Conservation (phyloP, 2,113 vertebrate species). For the Choloepus hoffmanni region DNA sequence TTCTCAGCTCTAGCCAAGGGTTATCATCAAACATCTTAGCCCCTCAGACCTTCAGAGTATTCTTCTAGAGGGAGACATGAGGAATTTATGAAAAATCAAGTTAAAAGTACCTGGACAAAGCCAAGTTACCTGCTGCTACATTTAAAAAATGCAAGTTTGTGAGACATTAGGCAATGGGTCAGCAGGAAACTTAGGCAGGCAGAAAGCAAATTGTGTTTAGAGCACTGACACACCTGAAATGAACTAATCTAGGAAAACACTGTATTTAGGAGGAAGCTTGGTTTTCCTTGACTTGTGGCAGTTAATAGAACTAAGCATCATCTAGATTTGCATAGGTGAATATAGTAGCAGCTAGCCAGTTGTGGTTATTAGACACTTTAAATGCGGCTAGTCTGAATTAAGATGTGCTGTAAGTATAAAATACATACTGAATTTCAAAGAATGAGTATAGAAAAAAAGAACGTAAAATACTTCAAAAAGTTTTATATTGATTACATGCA, state of each 20-base stretch:
- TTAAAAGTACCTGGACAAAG: background rate
- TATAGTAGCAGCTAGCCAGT: background rate
- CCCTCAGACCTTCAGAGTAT: background rate
- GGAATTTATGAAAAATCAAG: background rate
- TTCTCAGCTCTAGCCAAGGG: background rate
- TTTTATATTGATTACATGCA: background rate
- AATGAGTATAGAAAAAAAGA: background rate
- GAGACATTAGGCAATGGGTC: background rate
- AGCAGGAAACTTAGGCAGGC: background rate
- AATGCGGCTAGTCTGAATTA: background rate
- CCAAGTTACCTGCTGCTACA: background rate
- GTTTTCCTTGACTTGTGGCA: conserved; percentile 7
- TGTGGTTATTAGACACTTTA: background rate
- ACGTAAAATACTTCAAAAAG: background rate
- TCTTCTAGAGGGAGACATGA: background rate
- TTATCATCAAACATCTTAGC: background rate
- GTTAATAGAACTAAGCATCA: background rate
- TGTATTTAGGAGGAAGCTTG: background rate
- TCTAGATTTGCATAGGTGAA: background rate
- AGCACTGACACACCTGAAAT: background rate
- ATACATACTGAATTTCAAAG: background rate
- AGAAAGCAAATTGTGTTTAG: background rate
- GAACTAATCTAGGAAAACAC: background rate
- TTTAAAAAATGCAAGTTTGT: background rate
- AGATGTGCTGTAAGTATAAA: background rate